Evolutionary conservation across 2,888 invertebrate species (phyloP).

Genomic region (Sycophila texana): DNA sequence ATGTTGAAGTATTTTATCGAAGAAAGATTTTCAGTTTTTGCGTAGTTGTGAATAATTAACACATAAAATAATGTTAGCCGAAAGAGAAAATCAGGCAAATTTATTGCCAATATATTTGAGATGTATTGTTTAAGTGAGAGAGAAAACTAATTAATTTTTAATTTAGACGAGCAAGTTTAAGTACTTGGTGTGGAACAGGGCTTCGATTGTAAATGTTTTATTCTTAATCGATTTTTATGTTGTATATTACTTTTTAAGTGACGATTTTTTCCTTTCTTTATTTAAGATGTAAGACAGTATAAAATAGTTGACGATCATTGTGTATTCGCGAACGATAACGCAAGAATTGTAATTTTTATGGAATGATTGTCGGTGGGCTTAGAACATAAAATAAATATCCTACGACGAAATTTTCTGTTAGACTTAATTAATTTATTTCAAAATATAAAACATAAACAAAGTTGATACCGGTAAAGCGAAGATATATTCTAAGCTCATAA

Average conservation of each 20-base stretch:
- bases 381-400: constrained; percentile 53
- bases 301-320: constrained; percentile 51
- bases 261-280: constrained; percentile 44
- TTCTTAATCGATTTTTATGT: constrained; percentile 51
- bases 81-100: constrained; percentile 46
- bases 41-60: constrained; percentile 47
- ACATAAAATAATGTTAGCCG: constrained; percentile 43
- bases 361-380: constrained; percentile 47
- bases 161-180: constrained; percentile 48
- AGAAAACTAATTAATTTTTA: constrained; percentile 50
- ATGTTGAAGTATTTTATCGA: constrained; percentile 54
- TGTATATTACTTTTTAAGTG: constrained; percentile 54
- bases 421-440: constrained; percentile 47
- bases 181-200: constrained; percentile 48
- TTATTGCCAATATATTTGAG: constrained; percentile 48
- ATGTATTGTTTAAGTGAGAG: constrained; percentile 43
- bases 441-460: constrained; percentile 15
- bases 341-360: constrained; percentile 56
- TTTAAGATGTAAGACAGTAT: constrained; percentile 52
- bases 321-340: constrained; percentile 43
- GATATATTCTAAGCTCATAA: constrained; percentile 41
- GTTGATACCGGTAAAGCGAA: constrained; percentile 17
- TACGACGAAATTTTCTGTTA: constrained; percentile 43
- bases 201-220: constrained; percentile 57
- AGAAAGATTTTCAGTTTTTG: constrained; percentile 41